These are phyloP conservation scores for Siniperca knerii DNA, from an alignment of 2,113 vertebrate genomes.

Conservation along the genomic window DNA sequence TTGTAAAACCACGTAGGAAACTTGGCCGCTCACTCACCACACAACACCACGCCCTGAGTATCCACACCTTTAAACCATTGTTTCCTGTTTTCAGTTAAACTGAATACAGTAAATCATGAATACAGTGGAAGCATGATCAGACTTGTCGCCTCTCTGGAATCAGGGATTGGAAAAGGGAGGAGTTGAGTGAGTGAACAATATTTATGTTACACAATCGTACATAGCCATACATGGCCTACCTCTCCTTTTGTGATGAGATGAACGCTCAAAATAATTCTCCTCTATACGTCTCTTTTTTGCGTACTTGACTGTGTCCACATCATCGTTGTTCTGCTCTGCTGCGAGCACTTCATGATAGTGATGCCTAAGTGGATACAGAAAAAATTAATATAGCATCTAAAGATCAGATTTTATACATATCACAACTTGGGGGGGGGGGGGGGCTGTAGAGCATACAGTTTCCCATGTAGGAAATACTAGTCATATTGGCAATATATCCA, in stretches of 20 bases:
- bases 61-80: slow-evolving; percentile 10
- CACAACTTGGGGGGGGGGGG: too few species aligned
- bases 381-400: background rate
- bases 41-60: background rate
- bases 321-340: slow-evolving; percentile 60
- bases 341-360: slow-evolving; percentile 65
- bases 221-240: slow-evolving; percentile 51
- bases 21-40: background rate
- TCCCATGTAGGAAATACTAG: too few species aligned
- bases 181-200: background rate
- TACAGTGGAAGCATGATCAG: background rate
- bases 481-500: background rate
- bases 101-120: slow-evolving; percentile 5
- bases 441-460: too few species aligned
- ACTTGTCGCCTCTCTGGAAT: background rate
- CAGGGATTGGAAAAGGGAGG: background rate
- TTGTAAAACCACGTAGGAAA: background rate
- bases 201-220: background rate
- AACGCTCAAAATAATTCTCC: slow-evolving; percentile 36
- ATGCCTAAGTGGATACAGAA: slow-evolving; percentile 68
- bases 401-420: too few species aligned
- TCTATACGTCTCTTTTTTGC: slow-evolving; percentile 79
- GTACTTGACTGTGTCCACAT: slow-evolving; percentile 79
- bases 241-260: slow-evolving; percentile 48
- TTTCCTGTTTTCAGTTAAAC: background rate